Evolutionary conservation across 2,888 invertebrate species (phyloP), one percentile per base, ranked within the genome.

Genomic region (Drosophila borealis): DNA sequence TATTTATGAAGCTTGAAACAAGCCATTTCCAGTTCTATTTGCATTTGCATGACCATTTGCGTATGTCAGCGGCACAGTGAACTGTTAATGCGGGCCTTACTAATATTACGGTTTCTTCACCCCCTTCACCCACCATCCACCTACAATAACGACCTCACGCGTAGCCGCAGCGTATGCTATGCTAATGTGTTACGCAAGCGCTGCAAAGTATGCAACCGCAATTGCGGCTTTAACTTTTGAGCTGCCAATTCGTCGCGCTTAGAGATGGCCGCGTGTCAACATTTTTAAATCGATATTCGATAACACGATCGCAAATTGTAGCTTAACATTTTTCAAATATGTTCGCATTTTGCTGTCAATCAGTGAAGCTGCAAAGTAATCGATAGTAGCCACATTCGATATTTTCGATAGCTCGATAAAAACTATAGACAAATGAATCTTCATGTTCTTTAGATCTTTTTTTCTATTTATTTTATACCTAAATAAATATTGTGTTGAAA

Each of bases 1-100:
- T 83, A 75, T 83, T 70, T 80, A 78, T 74, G 74, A 62, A 53
- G 70, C 62, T 62, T 63, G 63, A 51, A 46, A 51, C 61, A 56
- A 74, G 60, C 45, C 60, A 75, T 50, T 75, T 70, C 60, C 69
- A 74, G 60, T 50, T 44, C 33, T 46, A 62, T 60, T 59, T 39
- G 29, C 73, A 57, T 65, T 60, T 50, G n/a, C 51, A 51, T 53
- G 37, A 21, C 11, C 50, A 67, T 63, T 67, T 65, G 48, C 53
- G 53, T 72, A 63, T 74, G 77, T 44, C 65, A 53, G 62, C 48
- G 46, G 72, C 65, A 60, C 78, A 79, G 67, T 69, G 78, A 78
- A 79, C 78, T 78, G 78, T 72, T 72, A 70, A 69, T 65, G 54
- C 62, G 69, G 50, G 59, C 8, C 54, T 45, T 37, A 61, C 48